Evolutionary conservation across 1,140 invertebrate species (phyloP).

Genomic region (Heliconius melpomene): DNA sequence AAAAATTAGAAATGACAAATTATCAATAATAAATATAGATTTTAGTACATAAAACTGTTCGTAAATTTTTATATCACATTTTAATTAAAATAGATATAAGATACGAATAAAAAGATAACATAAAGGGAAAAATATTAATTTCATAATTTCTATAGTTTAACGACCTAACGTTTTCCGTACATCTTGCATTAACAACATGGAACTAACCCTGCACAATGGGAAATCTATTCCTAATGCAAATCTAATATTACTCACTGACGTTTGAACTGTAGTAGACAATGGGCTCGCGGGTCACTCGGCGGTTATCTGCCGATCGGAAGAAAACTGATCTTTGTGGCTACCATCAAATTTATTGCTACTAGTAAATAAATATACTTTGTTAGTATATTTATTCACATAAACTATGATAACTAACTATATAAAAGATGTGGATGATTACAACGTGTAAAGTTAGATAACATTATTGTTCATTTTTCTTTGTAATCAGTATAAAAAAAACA

Average conservation of each 20-base stretch:
- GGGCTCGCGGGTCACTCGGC: slow-evolving; percentile 65
- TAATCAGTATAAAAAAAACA: background rate
- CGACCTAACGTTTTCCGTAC: background rate
- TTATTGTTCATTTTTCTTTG: background rate
- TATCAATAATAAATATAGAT: too few relatives aligned
- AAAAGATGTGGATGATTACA: too few relatives aligned
- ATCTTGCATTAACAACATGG: background rate
- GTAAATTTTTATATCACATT: too few relatives aligned
- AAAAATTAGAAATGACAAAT: background rate
- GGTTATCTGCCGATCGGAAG: slow-evolving; percentile 72
- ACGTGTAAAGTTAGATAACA: too few relatives aligned
- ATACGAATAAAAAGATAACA: background rate
- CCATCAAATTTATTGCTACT: slow-evolving; percentile 64
- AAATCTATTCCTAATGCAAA: slow-evolving; percentile 29
- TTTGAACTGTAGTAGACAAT: slow-evolving; percentile 62
- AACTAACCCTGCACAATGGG: slow-evolving; percentile 27
- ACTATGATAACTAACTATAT: background rate
- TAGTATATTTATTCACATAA: background rate
- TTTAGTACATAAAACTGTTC: background rate
- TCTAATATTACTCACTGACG: slow-evolving; percentile 38
- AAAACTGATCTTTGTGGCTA: slow-evolving; percentile 63
- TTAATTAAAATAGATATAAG: background rate
- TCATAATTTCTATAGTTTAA: background rate
- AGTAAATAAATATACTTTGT: slow-evolving; percentile 47
- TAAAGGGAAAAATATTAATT: background rate